Evolutionary conservation across 2,797 vertebrate species (phyloP), one percentile per base, ranked within the genome.

Genomic region (Morelia viridis): DNA sequence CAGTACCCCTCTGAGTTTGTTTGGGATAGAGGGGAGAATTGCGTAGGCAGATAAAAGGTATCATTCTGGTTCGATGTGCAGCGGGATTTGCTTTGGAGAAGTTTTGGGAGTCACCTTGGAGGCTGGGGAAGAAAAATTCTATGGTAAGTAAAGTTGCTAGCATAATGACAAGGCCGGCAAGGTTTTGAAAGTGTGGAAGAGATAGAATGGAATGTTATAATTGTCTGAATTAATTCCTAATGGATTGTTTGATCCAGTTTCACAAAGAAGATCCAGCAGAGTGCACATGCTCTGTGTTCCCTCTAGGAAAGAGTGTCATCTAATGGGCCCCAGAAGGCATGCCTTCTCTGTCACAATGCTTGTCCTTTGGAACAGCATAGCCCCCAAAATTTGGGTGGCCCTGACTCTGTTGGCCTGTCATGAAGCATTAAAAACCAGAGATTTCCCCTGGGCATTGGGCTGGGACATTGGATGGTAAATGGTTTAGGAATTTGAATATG

Each of bases 21-120:
- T 97, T 0, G 97, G 97, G 0, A 97, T 96, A 0, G 97, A 97
- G 0, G 96, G 94, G 0, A 97, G 80, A 0, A 97, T 97, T 0
- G 97, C 96, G 0, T 97, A 97, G 0, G 97, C 96, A 0, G 97
- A 97, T 0, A 97, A 2, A 4, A 97, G 97, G 0, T 97, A 97
- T 28, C 96, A 97, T 1, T 97, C 96, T 0, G 96, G 97, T 0
- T 97, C 97, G 0, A 97, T 97, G 0, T 97, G 97, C 0, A 96
- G 96, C 0, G 95, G 96, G 97, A 58, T 97, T 97, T 0, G 96
- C 97, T 0, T 96, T 96, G 0, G 86, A 96, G 0, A 96, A 97
- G 0, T 97, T 98, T 15, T 97, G 97, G 0, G 97, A 97, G n/a
- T 97, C 97, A 0, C 96, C 96, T 0, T 97, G 0, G 0, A 97